Percentiles rank a stretch among this genome's conserved stretches.
Evolutionary conservation across 2,888 invertebrate species (phyloP).

Genomic region (Macrophya alboannulata): DNA sequence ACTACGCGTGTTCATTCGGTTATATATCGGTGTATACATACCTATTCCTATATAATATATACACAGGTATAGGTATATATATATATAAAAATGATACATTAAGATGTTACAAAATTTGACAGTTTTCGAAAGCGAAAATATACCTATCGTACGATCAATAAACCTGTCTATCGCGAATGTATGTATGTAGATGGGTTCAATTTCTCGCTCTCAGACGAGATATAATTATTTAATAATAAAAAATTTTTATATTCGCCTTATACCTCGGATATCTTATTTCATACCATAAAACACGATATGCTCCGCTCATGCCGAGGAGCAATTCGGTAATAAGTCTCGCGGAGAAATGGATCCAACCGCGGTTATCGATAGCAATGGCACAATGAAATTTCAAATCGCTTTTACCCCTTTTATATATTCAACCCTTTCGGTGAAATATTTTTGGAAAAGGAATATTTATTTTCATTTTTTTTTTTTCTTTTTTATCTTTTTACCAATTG

Average conservation of each 20-base stretch:
- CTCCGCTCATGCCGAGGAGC: too few relatives aligned
- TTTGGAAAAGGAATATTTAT: neutral
- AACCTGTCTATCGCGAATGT: too few relatives aligned
- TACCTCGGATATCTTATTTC: too few relatives aligned
- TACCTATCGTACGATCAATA: too few relatives aligned
- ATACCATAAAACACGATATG: too few relatives aligned
- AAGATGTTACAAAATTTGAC: neutral
- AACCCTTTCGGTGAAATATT: neutral
- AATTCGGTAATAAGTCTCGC: too few relatives aligned
- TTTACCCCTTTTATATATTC: neutral
- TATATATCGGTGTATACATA: neutral
- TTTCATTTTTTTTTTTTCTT: too few relatives aligned
- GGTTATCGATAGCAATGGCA: neutral
- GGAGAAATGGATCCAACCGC: neutral
- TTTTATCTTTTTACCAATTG: neutral
- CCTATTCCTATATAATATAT: neutral
- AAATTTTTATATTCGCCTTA: too few relatives aligned
- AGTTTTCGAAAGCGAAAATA: neutral
- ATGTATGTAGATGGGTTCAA: too few relatives aligned
- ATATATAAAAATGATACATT: neutral
- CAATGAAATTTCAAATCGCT: neutral
- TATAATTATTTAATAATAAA: too few relatives aligned
- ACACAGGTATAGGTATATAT: neutral
- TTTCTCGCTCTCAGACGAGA: too few relatives aligned
- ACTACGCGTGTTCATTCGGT: neutral